Base-by-base conservation (phyloP, 1,140 invertebrate genomes). In the Epicauta chinensis region DNA sequence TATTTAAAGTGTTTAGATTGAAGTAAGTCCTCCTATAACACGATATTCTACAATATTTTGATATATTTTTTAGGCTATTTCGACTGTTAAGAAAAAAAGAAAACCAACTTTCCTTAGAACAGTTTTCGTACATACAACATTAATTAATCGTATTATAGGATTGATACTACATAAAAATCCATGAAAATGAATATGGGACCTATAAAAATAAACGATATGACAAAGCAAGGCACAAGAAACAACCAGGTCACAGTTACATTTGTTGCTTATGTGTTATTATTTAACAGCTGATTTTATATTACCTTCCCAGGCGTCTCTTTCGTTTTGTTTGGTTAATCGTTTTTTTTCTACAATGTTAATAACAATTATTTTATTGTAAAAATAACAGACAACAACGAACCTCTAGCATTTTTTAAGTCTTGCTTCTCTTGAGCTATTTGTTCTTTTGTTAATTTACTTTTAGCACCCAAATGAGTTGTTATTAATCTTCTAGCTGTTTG, bases 231-330 rank as follows among this genome's bases (percentile, higher is more conserved):
- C 45, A 47, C 45, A 14, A 46, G 14, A 29, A 47, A 38, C 16
- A 12, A 45, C 30, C 15, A 11, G 17, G 38, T 11, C 15, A 29
- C 36, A 0, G 17, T 23, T 23, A 23, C 4, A 23, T 23, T 23
- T 2, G 4, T 5, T 23, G 4, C 23, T 5, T 5, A 23, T 23
- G 4, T 23, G 23, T 23, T 23, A 23, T 29, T 38, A 47, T 16
- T 47, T 47, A 37, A 47, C 35, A 30, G 47, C 37, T 14, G 47
- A 41, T 37, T 42, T 46, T 11, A 51, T 45, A 48, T 61, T 59
- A n/a, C 68, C 68, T 50, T 70, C 66, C 68, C 68, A 70, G 16
- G 68, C 68, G 58, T 68, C 68, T 38, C 55, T 60, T 53, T 70
- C 65, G 36, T 60, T 65, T 54, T 69, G 64, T 40, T 55, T 54